Evolutionary conservation across 2,797 vertebrate species (phyloP).

Genomic region (Ctenopoma kingsleyae): DNA sequence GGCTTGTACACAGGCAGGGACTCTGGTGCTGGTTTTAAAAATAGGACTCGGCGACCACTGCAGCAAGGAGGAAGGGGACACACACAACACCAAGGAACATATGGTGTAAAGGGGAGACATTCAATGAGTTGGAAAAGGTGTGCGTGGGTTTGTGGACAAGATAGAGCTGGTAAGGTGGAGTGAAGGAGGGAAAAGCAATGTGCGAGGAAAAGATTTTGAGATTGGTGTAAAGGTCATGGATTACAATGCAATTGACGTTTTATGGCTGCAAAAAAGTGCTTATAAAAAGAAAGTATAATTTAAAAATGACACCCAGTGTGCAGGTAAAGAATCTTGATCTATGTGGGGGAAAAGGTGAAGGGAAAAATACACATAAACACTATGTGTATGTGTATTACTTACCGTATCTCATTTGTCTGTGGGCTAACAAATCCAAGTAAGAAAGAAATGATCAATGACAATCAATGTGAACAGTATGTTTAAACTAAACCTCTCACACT

Average conservation of each 20-base stretch:
- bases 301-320: conserved; percentile 54
- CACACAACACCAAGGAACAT: conserved; percentile 51
- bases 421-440: conserved; percentile 83
- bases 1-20: conserved; percentile 36
- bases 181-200: conserved; percentile 31
- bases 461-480: conserved; percentile 46
- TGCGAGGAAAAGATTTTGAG: conserved; percentile 39
- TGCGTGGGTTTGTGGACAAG: conserved; percentile 12
- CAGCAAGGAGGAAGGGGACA: conserved; percentile 65
- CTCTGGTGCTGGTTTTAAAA: conserved; percentile 62
- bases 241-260: conserved; percentile 52
- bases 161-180: conserved; percentile 36
- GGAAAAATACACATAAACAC: conserved; percentile 72
- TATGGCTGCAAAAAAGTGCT: conserved; percentile 52
- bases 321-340: conserved; percentile 20
- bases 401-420: conserved; percentile 82
- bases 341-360: conserved; percentile 31
- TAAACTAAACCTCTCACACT: conserved; percentile 23
- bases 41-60: conserved; percentile 62
- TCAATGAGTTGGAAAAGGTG: conserved; percentile 20
- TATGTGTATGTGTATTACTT: conserved; percentile 76
- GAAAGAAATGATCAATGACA: conserved; percentile 80
- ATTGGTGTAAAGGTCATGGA: conserved; percentile 57
- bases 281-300: conserved; percentile 10
- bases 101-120: conserved; percentile 49